Percentiles rank a stretch among this genome's conserved stretches.
phyloP scores from a whole-genome alignment of 1,140 invertebrate genomes.

The Plectus sambesii region DNA sequence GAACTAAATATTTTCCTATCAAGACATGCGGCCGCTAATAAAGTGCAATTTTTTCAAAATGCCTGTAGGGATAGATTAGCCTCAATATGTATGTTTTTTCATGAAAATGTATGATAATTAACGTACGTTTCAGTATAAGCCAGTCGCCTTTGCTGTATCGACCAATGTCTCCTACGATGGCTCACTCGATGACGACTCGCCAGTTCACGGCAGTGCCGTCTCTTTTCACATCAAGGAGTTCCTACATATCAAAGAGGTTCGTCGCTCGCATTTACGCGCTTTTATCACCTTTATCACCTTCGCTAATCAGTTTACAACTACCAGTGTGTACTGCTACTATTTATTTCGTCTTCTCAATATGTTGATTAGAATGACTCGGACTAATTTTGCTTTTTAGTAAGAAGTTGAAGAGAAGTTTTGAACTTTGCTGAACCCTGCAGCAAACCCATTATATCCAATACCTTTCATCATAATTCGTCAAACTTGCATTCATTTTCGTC shows the following conservation, averaged over 20 bases:
- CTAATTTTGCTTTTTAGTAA: too few species aligned
- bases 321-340: too few species aligned
- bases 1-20: neutral
- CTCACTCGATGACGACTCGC: slow-evolving; percentile 85
- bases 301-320: slow-evolving; percentile 14
- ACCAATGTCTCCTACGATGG: slow-evolving; percentile 99
- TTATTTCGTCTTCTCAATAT: neutral
- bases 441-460: too few species aligned
- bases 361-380: too few species aligned
- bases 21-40: too few species aligned
- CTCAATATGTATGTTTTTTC: neutral
- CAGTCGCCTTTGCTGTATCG: slow-evolving; percentile 95
- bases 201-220: slow-evolving; percentile 89
- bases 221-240: slow-evolving; percentile 89
- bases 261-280: too few species aligned
- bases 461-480: too few species aligned
- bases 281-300: slow-evolving; percentile 3
- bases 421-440: too few species aligned
- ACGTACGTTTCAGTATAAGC: slow-evolving; percentile 78
- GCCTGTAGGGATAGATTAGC: neutral
- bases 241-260: slow-evolving; percentile 86
- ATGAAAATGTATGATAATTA: neutral
- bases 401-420: too few species aligned
- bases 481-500: too few species aligned
- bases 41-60: neutral